Conservation (phyloP, 1,140 invertebrate genomes). For the Drosophila guanche region DNA sequence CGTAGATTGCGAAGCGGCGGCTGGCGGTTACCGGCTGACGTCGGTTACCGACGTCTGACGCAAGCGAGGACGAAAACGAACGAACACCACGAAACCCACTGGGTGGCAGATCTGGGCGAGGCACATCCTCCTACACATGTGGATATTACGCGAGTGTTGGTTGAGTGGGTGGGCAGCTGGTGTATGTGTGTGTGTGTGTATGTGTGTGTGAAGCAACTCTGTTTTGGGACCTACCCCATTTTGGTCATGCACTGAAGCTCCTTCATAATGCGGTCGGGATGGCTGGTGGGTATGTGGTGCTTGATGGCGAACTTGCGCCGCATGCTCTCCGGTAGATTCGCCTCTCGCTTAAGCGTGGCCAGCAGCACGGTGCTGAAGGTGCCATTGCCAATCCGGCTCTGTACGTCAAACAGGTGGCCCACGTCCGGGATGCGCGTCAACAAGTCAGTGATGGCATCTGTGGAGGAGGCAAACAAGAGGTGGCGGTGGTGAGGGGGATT, state of each 20-base stretch:
- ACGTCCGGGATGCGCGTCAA: constrained; percentile 86
- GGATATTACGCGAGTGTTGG: too few species aligned
- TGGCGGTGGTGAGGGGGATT: too few species aligned
- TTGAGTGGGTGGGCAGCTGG: too few species aligned
- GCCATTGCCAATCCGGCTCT: constrained; percentile 90
- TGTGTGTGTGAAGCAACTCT: background rate
- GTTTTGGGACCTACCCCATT: constrained; percentile 86
- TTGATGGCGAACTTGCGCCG: constrained; percentile 90
- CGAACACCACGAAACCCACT: too few species aligned
- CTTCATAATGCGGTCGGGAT: constrained; percentile 89
- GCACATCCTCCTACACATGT: too few species aligned
- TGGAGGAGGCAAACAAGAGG: constrained; percentile 15
- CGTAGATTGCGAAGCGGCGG: constrained; percentile 45
- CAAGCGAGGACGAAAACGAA: constrained; percentile 40
- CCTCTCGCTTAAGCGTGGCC: constrained; percentile 87
- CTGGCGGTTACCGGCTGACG: constrained; percentile 57
- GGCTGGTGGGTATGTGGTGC: constrained; percentile 92
- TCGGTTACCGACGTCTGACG: constrained; percentile 63
- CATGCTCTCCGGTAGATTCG: constrained; percentile 84
- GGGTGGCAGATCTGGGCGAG: too few species aligned
- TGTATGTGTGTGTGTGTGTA: constrained; percentile 72
- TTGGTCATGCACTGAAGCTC: constrained; percentile 91
- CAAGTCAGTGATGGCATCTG: constrained; percentile 85
- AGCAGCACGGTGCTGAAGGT: constrained; percentile 93
- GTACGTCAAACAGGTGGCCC: constrained; percentile 87